Conservation (phyloP, 2,113 vertebrate species). For the Vidua chalybeata region DNA sequence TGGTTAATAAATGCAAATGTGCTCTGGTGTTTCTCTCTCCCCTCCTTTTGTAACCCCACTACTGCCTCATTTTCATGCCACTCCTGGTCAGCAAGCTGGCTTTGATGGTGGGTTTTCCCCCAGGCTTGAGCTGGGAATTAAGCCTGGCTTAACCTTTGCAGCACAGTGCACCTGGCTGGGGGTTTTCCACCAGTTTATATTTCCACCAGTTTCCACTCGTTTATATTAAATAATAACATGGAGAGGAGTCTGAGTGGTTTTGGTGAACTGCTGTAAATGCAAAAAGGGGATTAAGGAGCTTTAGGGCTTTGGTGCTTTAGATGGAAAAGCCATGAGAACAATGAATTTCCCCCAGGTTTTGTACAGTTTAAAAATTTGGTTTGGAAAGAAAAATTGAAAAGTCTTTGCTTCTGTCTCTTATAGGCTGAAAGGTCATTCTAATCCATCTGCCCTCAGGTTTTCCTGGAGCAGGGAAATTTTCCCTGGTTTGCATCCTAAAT, state of each 20-base stretch:
- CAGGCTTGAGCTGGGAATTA: constrained; percentile 3
- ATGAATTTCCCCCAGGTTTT: background rate
- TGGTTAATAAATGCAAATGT: background rate
- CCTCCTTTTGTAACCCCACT: background rate
- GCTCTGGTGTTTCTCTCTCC: background rate
- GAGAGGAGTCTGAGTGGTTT: background rate
- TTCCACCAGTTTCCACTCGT: background rate
- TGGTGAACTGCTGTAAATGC: background rate
- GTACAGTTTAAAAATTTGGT: background rate
- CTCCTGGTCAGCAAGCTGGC: background rate
- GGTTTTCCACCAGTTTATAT: background rate
- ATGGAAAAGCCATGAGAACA: background rate
- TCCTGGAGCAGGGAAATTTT: background rate
- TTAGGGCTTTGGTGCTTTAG: background rate
- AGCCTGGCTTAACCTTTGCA: background rate
- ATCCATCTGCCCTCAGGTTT: background rate
- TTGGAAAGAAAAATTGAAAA: background rate
- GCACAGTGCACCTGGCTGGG: background rate
- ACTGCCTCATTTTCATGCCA: background rate
- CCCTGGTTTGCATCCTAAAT: background rate
- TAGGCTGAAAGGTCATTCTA: background rate
- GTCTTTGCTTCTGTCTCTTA: background rate
- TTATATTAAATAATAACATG: background rate
- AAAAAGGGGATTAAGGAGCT: background rate
- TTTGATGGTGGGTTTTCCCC: background rate